Evolutionary conservation across 1,140 invertebrate genomes (phyloP).

Genomic region (Diorhabda carinulata): DNA sequence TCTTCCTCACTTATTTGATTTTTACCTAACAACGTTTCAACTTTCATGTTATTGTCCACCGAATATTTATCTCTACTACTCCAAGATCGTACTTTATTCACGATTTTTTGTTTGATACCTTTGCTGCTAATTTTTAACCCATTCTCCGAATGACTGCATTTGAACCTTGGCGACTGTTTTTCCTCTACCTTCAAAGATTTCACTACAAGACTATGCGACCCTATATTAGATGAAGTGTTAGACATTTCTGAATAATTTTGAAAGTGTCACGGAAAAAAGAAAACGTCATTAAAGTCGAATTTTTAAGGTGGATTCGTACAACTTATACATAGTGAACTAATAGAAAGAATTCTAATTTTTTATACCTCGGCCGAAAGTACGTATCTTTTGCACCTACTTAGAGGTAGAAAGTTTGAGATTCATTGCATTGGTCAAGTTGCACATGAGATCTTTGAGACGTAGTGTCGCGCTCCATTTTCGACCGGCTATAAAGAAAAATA

Average conservation of each 20-base stretch:
- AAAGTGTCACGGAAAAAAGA: conserved; percentile 19
- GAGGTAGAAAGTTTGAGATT: no score
- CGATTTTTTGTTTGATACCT: conserved; percentile 23
- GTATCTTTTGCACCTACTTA: no score
- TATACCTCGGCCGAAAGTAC: no score
- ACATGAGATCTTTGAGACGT: no score
- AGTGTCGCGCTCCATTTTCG: no score
- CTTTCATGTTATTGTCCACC: conserved; percentile 10
- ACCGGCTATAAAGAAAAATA: no score
- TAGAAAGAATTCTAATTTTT: no score
- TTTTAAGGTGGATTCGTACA: no score
- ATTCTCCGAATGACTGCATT: conserved; percentile 28
- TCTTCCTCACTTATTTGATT: conserved; percentile 19
- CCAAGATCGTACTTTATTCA: conserved; percentile 30
- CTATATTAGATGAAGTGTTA: conserved; percentile 22
- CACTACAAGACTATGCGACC: conserved; percentile 4
- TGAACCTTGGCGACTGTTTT: conserved; percentile 17
- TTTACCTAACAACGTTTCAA: conserved; percentile 21
- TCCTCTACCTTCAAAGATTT: conserved; percentile 17
- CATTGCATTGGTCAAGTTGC: no score
- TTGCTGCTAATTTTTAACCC: conserved; percentile 23
- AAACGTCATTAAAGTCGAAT: no score
- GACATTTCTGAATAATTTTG: conserved; percentile 31
- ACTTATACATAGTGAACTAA: no score
- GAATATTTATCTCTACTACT: conserved; percentile 27